A percentile compares a stretch with the other conserved stretches of the same genome.
phyloP scores from a whole-genome alignment of 2,113 vertebrate species.

The Callipepla californica region DNA sequence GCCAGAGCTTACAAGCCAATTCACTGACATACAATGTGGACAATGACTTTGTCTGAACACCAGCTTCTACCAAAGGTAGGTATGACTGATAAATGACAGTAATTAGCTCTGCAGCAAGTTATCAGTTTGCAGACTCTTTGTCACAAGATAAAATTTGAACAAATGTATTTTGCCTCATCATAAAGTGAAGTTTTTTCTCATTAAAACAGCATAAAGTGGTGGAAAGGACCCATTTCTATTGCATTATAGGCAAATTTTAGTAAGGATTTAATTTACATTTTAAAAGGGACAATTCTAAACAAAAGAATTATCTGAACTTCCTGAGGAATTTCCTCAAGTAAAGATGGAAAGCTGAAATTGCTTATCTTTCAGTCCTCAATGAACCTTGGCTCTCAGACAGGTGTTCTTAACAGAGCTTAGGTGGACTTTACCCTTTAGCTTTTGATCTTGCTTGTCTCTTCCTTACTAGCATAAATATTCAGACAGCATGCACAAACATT shows the following conservation, averaged over 20 bases:
- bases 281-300: background rate
- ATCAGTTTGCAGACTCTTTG: background rate
- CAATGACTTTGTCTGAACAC: background rate
- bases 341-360: constrained; percentile 32
- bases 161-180: background rate
- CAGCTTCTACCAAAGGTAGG: background rate
- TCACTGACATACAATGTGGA: background rate
- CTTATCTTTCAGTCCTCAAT: background rate
- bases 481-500: constrained; percentile 58
- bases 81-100: background rate
- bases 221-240: background rate
- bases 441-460: constrained; percentile 48
- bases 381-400: background rate
- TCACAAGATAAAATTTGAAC: background rate
- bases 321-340: background rate
- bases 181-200: background rate
- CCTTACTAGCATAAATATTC: constrained; percentile 54
- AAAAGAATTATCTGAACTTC: constrained; percentile 6
- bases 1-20: background rate
- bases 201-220: background rate
- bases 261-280: constrained; percentile 5
- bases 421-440: constrained; percentile 39
- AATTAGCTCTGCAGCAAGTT: background rate
- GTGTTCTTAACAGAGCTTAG: constrained; percentile 38
- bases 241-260: background rate